These are phyloP conservation scores for Irena cyanogastra DNA, from an alignment of 2,113 vertebrate species.

Conservation along the genomic window DNA sequence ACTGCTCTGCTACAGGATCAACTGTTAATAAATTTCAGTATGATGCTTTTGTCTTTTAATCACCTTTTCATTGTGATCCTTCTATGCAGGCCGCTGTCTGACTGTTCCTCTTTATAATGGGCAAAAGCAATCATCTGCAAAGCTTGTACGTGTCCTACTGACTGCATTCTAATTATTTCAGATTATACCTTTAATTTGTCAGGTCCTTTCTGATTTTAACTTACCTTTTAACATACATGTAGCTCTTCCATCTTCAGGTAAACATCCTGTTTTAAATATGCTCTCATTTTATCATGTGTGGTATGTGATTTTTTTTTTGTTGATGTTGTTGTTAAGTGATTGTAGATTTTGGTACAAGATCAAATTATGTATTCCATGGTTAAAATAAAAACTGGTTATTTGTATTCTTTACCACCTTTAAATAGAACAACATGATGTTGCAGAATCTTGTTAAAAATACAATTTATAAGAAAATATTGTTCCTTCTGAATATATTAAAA, in stretches of 20 bases:
- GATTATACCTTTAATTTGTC: not conserved
- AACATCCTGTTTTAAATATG: not conserved
- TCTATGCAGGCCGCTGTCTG: not conserved
- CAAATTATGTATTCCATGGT: not conserved
- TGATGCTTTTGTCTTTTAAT: conserved; percentile 30
- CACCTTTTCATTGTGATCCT: conserved; percentile 13
- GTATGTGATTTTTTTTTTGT: not conserved
- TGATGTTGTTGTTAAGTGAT: not conserved
- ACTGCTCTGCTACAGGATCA: not conserved
- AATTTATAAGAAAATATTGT: not conserved
- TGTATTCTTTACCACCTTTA: not conserved
- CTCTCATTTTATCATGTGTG: not conserved
- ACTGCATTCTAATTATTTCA: not conserved
- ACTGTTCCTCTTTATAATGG: not conserved
- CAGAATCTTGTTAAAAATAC: not conserved
- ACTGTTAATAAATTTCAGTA: not conserved
- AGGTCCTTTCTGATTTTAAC: not conserved
- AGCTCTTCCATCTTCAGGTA: not conserved
- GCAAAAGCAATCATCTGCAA: not conserved
- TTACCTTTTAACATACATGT: not conserved
- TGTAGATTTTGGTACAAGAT: not conserved
- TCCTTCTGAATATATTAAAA: not conserved
- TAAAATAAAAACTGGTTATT: not conserved
- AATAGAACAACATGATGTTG: not conserved
- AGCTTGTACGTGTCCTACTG: not conserved